Percentiles rank a stretch among this genome's conserved stretches.
Evolutionary conservation across 2,888 invertebrate species (phyloP).

Genomic region (Idaea biselata): DNA sequence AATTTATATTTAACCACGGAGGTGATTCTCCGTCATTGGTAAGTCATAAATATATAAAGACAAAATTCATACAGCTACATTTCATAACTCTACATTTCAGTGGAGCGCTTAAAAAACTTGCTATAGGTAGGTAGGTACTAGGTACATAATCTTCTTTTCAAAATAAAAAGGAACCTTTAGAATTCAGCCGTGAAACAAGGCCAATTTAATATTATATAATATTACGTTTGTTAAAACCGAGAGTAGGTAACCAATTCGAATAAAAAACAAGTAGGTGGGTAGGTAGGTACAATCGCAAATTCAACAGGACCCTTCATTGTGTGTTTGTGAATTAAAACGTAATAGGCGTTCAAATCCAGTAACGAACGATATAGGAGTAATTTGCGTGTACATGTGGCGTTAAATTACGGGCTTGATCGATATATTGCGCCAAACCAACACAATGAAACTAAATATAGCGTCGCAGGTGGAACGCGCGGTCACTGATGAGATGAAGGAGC

Average conservation of each 20-base stretch:
- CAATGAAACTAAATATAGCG: conserved; percentile 76
- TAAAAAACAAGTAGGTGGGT: background rate
- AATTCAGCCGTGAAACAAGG: background rate
- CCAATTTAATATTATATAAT: background rate
- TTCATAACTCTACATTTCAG: background rate
- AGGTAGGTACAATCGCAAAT: background rate
- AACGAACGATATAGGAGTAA: conserved; percentile 1
- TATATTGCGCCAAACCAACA: conserved; percentile 58
- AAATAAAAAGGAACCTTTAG: background rate
- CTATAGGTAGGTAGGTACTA: no score
- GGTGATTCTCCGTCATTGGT: background rate
- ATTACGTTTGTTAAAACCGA: background rate
- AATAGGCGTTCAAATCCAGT: background rate
- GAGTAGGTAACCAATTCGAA: background rate
- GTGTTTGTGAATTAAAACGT: background rate
- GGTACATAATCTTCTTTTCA: background rate
- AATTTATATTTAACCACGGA: background rate
- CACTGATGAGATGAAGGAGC: conserved; percentile 52
- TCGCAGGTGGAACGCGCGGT: conserved; percentile 58
- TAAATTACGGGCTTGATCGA: conserved; percentile 53
- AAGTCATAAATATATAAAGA: background rate
- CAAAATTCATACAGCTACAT: background rate
- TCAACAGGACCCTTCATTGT: background rate
- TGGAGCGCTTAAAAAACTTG: background rate
- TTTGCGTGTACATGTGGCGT: conserved; percentile 22